phyloP scores from a whole-genome alignment of 2,888 invertebrate species.

The Ophion ventricosus region DNA sequence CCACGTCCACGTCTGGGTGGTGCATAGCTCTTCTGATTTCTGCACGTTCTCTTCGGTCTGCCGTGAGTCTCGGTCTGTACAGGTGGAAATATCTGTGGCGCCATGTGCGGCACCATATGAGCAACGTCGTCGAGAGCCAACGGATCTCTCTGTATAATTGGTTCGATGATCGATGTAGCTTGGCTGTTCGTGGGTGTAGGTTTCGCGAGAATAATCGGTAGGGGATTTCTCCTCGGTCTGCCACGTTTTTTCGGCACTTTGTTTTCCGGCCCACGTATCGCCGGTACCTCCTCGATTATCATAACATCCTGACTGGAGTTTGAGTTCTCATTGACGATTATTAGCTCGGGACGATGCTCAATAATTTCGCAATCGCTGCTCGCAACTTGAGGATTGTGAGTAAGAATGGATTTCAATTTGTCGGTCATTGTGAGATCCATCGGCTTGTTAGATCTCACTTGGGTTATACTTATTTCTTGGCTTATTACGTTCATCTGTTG shows the following conservation, averaged over 20 bases:
- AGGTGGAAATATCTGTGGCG: slow-evolving; percentile 63
- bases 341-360: slow-evolving; percentile 80
- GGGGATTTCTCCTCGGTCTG: slow-evolving; percentile 78
- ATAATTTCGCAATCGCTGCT: slow-evolving; percentile 81
- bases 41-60: slow-evolving; percentile 80
- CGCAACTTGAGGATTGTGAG: slow-evolving; percentile 65
- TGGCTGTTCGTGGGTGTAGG: slow-evolving; percentile 28
- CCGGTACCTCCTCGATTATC: slow-evolving; percentile 82
- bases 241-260: slow-evolving; percentile 80
- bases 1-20: slow-evolving; percentile 81
- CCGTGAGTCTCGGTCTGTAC: slow-evolving; percentile 75
- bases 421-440: slow-evolving; percentile 74
- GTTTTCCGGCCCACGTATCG: slow-evolving; percentile 72
- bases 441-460: slow-evolving; percentile 72
- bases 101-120: slow-evolving; percentile 23
- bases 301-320: slow-evolving; percentile 82
- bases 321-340: slow-evolving; percentile 82
- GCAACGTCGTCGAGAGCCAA: slow-evolving; percentile 76
- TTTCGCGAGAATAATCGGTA: slow-evolving; percentile 62
- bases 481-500: slow-evolving; percentile 79
- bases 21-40: slow-evolving; percentile 81
- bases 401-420: slow-evolving; percentile 76
- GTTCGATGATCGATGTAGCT: slow-evolving; percentile 41
- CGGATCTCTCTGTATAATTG: slow-evolving; percentile 74
- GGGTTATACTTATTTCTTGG: slow-evolving; percentile 81